A percentile compares a stretch with the other conserved stretches of the same genome.
These are phyloP conservation scores for Urocyon cinereoargenteus DNA, from an alignment of 2,797 vertebrate species.

Conservation along the genomic window DNA sequence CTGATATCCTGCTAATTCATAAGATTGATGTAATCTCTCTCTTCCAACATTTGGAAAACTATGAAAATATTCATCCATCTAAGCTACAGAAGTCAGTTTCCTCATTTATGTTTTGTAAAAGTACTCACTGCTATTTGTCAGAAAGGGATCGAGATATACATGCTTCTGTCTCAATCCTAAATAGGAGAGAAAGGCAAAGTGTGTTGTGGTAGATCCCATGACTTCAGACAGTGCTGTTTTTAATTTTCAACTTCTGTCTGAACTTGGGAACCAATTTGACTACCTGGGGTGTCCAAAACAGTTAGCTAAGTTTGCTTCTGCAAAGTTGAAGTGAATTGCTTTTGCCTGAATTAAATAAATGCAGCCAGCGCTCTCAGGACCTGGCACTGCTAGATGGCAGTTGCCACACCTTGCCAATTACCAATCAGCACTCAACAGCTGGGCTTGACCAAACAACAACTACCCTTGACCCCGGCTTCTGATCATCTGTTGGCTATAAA, in stretches of 20 bases:
- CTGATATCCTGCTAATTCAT: not conserved
- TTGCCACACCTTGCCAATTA: conserved; percentile 71
- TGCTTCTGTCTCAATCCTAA: not conserved
- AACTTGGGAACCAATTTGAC: not conserved
- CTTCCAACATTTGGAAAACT: not conserved
- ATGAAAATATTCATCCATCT: conserved; percentile 36
- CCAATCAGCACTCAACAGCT: conserved; percentile 76
- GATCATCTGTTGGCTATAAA: conserved; percentile 74
- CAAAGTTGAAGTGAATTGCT: not conserved
- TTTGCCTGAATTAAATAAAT: conserved; percentile 30
- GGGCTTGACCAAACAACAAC: conserved; percentile 69
- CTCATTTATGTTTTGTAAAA: conserved; percentile 50
- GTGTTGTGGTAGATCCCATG: not conserved
- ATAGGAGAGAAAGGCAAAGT: not conserved
- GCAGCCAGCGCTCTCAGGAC: not conserved
- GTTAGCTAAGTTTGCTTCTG: not conserved
- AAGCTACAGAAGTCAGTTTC: conserved; percentile 62
- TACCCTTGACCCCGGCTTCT: conserved; percentile 69
- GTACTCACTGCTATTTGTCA: not conserved
- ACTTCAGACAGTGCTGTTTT: not conserved
- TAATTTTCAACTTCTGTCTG: conserved; percentile 31
- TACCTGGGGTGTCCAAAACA: not conserved
- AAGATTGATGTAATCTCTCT: not conserved
- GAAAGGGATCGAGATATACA: not conserved
- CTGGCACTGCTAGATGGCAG: conserved; percentile 66